Evolutionary conservation across 2,113 vertebrate genomes (phyloP), one percentile per base, ranked within the genome.

Genomic region (Antennarius striatus): DNA sequence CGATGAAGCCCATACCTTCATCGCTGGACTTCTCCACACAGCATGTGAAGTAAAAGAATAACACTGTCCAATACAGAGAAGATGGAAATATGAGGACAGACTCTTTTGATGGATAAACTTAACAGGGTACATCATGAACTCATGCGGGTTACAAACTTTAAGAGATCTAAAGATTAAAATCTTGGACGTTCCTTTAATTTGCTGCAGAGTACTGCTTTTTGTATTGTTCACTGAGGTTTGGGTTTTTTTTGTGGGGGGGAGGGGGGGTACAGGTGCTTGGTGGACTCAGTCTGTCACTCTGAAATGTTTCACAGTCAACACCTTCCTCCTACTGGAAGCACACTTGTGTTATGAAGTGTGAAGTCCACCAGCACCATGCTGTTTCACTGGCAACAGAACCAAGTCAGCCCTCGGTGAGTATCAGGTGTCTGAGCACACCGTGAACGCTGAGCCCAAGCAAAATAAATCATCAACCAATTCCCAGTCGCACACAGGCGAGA

Each of bases 381-480:
- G 81, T 72, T 85, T 80, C 71, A 58, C 77, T 80, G 84, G 83
- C 82, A 73, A 74, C 54, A 65, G 73, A 71, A 78, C 74, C 77
- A 49, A 50, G 81, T 40, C 10, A 72, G 65, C 80, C 83, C 83
- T 75, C 63, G 4, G 84, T 57, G 80, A 73, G 86, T 85, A 85
- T 90, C 86, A 45, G 65, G 73, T 88, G 79, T 88, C 86, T 70
- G 47, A 80, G 67, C 82, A 89, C 70, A 67, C 63, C 72, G 71
- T 42, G 72, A 77, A 77, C 22, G 58, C 64, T 3, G 48, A 59
- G 54, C 57, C 76, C 73, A 60, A 79, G 57, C 82, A 73, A 87
- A 86, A 88, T 82, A 88, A 89, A 91, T 84, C 85, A 83, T 80
- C 72, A 79, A 46, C 56, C 69, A 71, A 73, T 66, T 69, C 75